Evolutionary conservation across 2,113 vertebrate genomes (phyloP), one percentile per base, ranked within the genome.

Genomic region (Delphinapterus leucas): DNA sequence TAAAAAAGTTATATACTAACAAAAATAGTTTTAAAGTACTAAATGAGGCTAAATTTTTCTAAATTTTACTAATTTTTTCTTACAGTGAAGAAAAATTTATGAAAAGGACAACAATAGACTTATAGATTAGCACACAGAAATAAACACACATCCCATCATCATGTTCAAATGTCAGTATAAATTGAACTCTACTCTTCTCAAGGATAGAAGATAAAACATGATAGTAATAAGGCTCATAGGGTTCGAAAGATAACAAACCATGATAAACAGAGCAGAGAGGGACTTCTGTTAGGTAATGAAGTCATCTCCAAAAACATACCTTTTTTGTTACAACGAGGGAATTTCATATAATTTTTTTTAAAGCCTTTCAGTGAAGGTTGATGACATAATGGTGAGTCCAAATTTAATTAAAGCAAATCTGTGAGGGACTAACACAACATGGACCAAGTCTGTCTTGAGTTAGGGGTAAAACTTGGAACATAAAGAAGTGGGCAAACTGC

Each of bases 1-100:
- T 79, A 79, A 84, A 6, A 65, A 76, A 92, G 53, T 49, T 82
- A 76, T 33, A 6, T 47, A 44, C 25, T 58, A 63, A n/a, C 44
- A 81, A 89, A 96, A 91, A 60, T 85, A 79, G 85, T 31, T 92
- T 85, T 14, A n/a, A 53, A 92, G 21, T 63, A 70, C 60, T n/a
- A 63, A 87, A 67, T 61, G 5, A 94, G 25, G 15, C 1, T 13
- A 65, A 53, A 53, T 17, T 53, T 53, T 53, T 17, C 1, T 41
- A 49, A 14, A 49, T 49, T 49, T 49, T 49, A 49, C 1, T 13
- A 58, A 53, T 5, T 53, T 53, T 53, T 53, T 53, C 53, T 41
- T 82, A 49, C 3, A 71, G 47, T 74, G 9, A 87, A 91, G 18
- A 1, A 1, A 88, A n/a, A 49, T 84, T 80, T 68, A 79, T 55